Base-by-base conservation (phyloP, 2,888 invertebrate genomes). In the Baccha elongata region DNA sequence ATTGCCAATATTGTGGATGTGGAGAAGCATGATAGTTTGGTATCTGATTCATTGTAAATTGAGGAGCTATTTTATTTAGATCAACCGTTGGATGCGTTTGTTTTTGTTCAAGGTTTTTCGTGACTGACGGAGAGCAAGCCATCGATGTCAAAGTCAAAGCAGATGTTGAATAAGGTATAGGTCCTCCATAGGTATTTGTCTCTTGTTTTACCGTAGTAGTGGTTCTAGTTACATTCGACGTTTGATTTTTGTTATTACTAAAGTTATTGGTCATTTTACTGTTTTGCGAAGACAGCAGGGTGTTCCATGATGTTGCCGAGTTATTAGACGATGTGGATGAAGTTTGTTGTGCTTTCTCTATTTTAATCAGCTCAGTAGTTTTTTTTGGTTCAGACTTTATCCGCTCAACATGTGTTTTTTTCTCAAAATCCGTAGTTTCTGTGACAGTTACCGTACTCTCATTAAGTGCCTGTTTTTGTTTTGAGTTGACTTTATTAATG, bases 21-120 rank as follows among this genome's bases (percentile, higher is more conserved):
- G 93, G 92, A 52, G 93, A 88, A 5, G 86, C 92, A 87, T 94
- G 93, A 86, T 94, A 94, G 87, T 94, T 94, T 1, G 94, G 93
- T 60, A 94, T 92, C 86, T 94, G 93, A 89, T 94, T 94, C 89
- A 92, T 92, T 1, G 93, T 89, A 86, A 93, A 94, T 86, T 94
- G 94, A 0, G 94, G 91, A 0, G 93, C 90, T 76, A 93, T 91
- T 89, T 93, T 93, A 85, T 92, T 92, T n/a, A 92, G 86, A 53
- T 93, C 93, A 17, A 88, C 87, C 2, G 90, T 86, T 10, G 89
- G 19, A 73, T 89, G 87, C 0, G 89, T 23, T 67, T 78, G 85
- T 71, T 84, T 86, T 72, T 35, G 85, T 50, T 85, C 85, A 58
- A 73, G 80, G 67, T 65, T 78, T 69, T 84, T 58, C 0, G 15